Percentiles rank a stretch among this genome's conserved stretches.
Evolutionary conservation across 2,888 invertebrate genomes (phyloP).

Genomic region (Temnothorax unifasciatus): DNA sequence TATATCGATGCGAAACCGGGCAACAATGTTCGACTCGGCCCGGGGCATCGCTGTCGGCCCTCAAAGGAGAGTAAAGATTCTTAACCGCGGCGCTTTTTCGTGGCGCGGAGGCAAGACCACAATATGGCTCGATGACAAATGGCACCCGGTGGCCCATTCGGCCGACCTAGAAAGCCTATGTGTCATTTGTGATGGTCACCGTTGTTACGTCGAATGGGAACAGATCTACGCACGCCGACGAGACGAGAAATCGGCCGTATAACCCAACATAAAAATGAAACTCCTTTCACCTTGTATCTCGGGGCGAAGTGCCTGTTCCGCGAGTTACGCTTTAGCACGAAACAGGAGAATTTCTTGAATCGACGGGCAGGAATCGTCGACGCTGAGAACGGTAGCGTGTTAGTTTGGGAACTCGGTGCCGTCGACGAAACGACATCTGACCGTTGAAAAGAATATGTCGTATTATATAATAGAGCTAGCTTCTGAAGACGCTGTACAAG

Average conservation of each 20-base stretch:
- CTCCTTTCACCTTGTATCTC: slow-evolving; percentile 61
- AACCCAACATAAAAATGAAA: slow-evolving; percentile 63
- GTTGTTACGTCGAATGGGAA: slow-evolving; percentile 46
- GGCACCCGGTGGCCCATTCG: slow-evolving; percentile 69
- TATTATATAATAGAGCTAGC: slow-evolving; percentile 21
- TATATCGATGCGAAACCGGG: slow-evolving; percentile 75
- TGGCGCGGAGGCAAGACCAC: slow-evolving; percentile 84
- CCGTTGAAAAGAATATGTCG: slow-evolving; percentile 12
- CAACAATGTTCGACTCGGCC: slow-evolving; percentile 81
- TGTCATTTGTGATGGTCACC: slow-evolving; percentile 72
- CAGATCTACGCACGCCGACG: slow-evolving; percentile 54
- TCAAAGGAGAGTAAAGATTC: slow-evolving; percentile 61
- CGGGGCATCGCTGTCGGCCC: slow-evolving; percentile 43
- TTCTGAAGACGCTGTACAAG: slow-evolving; percentile 21
- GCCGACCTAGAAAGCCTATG: slow-evolving; percentile 66
- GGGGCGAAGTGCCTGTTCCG: slow-evolving; percentile 41
- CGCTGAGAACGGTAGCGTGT: slow-evolving; percentile 30
- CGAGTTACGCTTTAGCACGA: slow-evolving; percentile 58
- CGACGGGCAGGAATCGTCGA: not conserved
- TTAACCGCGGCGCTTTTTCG: slow-evolving; percentile 74
- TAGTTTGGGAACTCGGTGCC: not conserved
- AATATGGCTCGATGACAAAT: slow-evolving; percentile 85
- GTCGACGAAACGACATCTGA: slow-evolving; percentile 1
- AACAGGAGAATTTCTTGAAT: slow-evolving; percentile 50
- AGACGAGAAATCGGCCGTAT: slow-evolving; percentile 72